Conservation (phyloP, 1,140 invertebrate species). For the Dolichoris vasculosae region DNA sequence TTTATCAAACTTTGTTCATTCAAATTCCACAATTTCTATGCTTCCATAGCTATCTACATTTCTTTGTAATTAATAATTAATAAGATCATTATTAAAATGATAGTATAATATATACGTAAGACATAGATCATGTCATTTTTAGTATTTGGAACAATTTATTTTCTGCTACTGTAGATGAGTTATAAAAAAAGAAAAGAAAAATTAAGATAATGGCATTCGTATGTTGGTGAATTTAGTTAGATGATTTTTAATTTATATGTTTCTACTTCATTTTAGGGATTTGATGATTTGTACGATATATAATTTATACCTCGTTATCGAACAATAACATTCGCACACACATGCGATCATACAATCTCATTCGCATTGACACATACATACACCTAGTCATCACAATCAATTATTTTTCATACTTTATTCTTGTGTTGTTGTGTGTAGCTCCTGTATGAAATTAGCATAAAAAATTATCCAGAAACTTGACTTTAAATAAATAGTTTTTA, state of each 20-base stretch:
- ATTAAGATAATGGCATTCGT: conserved; percentile 39
- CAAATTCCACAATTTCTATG: background rate
- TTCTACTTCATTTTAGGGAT: background rate
- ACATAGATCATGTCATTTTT: conserved; percentile 40
- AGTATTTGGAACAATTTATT: conserved; percentile 55
- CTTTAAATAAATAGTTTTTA: background rate
- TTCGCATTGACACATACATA: background rate
- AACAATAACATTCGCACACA: conserved; percentile 7
- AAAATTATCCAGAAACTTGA: conserved; percentile 31
- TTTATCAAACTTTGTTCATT: conserved; percentile 3
- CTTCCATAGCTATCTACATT: conserved; percentile 51
- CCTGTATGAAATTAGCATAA: background rate
- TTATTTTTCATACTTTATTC: background rate
- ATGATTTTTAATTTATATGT: conserved; percentile 4
- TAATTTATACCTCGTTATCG: conserved; percentile 24
- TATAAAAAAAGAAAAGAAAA: conserved; percentile 38
- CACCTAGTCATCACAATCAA: background rate
- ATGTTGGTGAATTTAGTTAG: background rate
- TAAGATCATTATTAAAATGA: conserved; percentile 50
- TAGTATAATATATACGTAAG: conserved; percentile 47
- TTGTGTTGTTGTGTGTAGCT: conserved; percentile 30
- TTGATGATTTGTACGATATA: conserved; percentile 18
- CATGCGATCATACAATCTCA: background rate
- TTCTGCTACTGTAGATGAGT: conserved; percentile 47
- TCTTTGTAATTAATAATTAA: conserved; percentile 52